Conservation (phyloP, 2,113 vertebrate species). For the Lipophrys pholis region DNA sequence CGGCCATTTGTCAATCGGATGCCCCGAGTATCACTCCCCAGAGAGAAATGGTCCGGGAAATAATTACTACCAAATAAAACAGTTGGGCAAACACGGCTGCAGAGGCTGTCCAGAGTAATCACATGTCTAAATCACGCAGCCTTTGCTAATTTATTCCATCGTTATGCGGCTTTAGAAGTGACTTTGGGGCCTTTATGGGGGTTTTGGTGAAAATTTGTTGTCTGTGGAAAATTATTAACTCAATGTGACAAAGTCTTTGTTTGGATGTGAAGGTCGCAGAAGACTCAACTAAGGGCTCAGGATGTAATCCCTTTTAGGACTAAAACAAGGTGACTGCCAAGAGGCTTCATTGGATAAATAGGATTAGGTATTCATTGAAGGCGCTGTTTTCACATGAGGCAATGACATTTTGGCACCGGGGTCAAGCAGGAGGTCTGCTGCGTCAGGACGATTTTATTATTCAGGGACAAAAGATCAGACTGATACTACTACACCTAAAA, state of each 20-base stretch:
- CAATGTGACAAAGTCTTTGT: conserved; percentile 57
- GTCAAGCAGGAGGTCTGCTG: conserved; percentile 13
- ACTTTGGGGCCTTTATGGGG: conserved; percentile 10
- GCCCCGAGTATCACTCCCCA: conserved; percentile 25
- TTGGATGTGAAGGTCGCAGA: conserved; percentile 64
- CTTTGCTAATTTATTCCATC: conserved; percentile 21
- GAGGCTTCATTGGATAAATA: conserved; percentile 40
- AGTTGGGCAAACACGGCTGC: conserved; percentile 51
- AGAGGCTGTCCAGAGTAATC: conserved; percentile 52
- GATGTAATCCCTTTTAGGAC: conserved; percentile 60
- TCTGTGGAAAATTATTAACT: conserved; percentile 50
- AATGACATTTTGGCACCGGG: conserved; percentile 28
- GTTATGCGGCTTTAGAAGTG: conserved; percentile 21
- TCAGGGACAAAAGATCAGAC: background rate
- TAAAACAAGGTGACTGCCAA: conserved; percentile 46
- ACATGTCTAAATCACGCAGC: conserved; percentile 40
- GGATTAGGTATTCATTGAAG: conserved; percentile 34
- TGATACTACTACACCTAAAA: background rate
- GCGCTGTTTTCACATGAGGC: conserved; percentile 25
- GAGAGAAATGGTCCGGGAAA: conserved; percentile 46
- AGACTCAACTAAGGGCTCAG: conserved; percentile 40
- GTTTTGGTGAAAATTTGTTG: conserved; percentile 28
- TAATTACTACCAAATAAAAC: conserved; percentile 59
- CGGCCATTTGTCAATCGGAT: conserved; percentile 63
- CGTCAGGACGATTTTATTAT: conserved; percentile 4